Conservation (phyloP, 2,113 vertebrate species). For the Pterocles burchelli region DNA sequence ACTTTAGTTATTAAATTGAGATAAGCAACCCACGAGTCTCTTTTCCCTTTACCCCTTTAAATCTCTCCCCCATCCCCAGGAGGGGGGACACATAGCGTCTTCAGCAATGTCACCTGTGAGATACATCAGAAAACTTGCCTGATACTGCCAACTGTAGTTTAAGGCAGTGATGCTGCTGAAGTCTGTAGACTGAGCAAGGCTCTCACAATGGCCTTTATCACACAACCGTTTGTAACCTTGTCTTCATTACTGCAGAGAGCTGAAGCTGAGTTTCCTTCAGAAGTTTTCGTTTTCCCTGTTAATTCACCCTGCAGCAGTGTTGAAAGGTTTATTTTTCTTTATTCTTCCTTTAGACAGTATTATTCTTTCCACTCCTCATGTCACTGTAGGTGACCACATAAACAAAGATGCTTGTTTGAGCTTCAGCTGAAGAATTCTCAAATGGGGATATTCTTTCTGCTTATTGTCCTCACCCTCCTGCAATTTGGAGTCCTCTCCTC, state of each 20-base stretch:
- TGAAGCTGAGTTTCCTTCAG: neutral
- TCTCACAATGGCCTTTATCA: neutral
- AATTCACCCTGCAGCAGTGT: neutral
- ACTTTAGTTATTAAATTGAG: too few relatives aligned
- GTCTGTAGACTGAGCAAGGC: neutral
- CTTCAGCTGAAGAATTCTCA: neutral
- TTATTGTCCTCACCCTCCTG: neutral
- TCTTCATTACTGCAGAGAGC: neutral
- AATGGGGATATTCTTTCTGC: neutral
- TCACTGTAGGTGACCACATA: neutral
- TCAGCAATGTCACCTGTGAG: neutral
- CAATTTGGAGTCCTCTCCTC: neutral
- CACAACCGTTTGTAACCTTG: neutral
- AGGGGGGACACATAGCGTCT: neutral
- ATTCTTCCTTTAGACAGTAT: neutral
- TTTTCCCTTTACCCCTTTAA: too few relatives aligned
- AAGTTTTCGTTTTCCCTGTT: neutral
- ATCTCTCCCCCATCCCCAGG: too few relatives aligned
- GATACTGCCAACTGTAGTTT: neutral
- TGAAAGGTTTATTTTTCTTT: neutral
- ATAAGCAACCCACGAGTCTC: too few relatives aligned
- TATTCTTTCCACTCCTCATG: neutral
- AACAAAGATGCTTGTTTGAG: neutral
- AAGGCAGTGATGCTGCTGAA: neutral
- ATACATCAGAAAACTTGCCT: neutral